phyloP scores from a whole-genome alignment of 1,140 invertebrate genomes.

The Hycleus cichorii region DNA sequence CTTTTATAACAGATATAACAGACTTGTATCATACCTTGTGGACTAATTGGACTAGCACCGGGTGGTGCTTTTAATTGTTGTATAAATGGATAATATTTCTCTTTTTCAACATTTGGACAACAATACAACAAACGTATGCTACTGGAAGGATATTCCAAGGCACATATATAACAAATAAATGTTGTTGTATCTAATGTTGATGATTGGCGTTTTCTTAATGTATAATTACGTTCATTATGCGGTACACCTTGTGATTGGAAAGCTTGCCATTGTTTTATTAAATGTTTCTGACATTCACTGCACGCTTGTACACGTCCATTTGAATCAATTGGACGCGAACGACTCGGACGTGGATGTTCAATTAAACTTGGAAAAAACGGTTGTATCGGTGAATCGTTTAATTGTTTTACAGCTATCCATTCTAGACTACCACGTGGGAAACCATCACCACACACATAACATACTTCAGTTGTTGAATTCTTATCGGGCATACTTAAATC shows the following conservation, averaged over 20 bases:
- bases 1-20: conserved; percentile 78
- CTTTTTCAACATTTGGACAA: conserved; percentile 71
- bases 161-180: conserved; percentile 86
- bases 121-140: conserved; percentile 75
- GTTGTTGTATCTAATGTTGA: conserved; percentile 58
- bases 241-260: conserved; percentile 61
- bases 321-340: conserved; percentile 77
- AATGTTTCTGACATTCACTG: conserved; percentile 68
- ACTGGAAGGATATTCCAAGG: conserved; percentile 66
- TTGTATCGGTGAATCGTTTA: conserved; percentile 43
- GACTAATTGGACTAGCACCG: conserved; percentile 76
- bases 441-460: conserved; percentile 83
- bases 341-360: conserved; percentile 71
- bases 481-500: conserved; percentile 87
- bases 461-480: conserved; percentile 81
- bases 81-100: conserved; percentile 84
- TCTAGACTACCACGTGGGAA: conserved; percentile 68
- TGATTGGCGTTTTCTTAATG: conserved; percentile 64
- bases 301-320: conserved; percentile 71
- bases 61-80: conserved; percentile 66
- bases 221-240: conserved; percentile 69
- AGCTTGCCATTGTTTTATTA: conserved; percentile 74
- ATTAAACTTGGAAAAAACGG: conserved; percentile 81
- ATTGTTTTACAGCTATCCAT: conserved; percentile 54
- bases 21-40: conserved; percentile 75